These are phyloP conservation scores for Liasis olivaceus DNA, from an alignment of 2,797 vertebrate species.

Conservation along the genomic window DNA sequence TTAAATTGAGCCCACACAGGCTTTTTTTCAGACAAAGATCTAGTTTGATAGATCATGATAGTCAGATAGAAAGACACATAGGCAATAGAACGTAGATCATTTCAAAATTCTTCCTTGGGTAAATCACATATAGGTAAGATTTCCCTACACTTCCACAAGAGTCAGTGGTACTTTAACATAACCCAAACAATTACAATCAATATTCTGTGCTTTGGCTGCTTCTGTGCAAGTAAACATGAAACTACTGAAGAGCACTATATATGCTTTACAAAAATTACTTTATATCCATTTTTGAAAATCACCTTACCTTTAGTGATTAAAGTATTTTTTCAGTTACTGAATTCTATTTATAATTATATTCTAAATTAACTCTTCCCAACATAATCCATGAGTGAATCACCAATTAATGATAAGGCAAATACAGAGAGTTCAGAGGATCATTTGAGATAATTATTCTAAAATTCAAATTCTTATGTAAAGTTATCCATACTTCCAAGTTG, in stretches of 20 bases:
- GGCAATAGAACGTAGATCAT: neutral
- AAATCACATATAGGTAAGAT: neutral
- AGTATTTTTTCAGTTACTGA: slow-evolving; percentile 68
- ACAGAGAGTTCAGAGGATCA: slow-evolving; percentile 71
- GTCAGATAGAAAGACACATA: neutral
- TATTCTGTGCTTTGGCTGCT: slow-evolving; percentile 35
- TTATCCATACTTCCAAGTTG: slow-evolving; percentile 39
- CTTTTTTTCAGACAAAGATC: neutral
- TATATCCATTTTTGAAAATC: slow-evolving; percentile 52
- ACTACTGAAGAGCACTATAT: slow-evolving; percentile 32
- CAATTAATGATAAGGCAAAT: slow-evolving; percentile 67
- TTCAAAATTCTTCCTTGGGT: neutral
- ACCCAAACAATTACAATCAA: slow-evolving; percentile 36
- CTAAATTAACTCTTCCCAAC: slow-evolving; percentile 70
- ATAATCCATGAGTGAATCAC: slow-evolving; percentile 69
- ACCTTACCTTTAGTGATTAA: slow-evolving; percentile 49
- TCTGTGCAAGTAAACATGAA: slow-evolving; percentile 45
- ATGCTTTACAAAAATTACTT: slow-evolving; percentile 47
- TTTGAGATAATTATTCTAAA: slow-evolving; percentile 70
- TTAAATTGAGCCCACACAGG: no score
- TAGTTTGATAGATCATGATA: neutral
- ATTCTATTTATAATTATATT: slow-evolving; percentile 72
- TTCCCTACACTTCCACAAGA: neutral
- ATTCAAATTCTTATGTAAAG: slow-evolving; percentile 64
- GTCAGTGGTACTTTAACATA: slow-evolving; percentile 2